Conservation (phyloP, 2,888 invertebrate genomes). For the Eristalis intricaria region DNA sequence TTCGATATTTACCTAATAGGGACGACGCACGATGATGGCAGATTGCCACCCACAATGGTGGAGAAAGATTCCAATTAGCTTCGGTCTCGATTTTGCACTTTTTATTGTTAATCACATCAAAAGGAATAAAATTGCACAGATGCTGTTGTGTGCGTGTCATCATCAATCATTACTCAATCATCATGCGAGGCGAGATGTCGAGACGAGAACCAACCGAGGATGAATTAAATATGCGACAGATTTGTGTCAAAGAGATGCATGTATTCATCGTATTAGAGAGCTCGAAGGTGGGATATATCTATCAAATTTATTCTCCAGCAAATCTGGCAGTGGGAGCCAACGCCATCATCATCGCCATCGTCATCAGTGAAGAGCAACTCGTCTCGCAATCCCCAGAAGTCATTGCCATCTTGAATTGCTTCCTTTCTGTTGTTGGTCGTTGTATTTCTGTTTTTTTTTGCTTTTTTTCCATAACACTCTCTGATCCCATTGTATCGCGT, state of each 20-base stretch:
- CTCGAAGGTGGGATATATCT: slow-evolving; percentile 1
- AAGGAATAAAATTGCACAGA: background rate
- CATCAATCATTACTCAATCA: slow-evolving; percentile 50
- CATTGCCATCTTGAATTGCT: slow-evolving; percentile 64
- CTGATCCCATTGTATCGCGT: slow-evolving; percentile 59
- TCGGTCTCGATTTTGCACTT: background rate
- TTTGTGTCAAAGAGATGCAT: slow-evolving; percentile 43
- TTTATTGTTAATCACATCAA: slow-evolving; percentile 2
- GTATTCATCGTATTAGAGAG: background rate
- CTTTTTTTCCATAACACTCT: slow-evolving; percentile 31
- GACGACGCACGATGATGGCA: slow-evolving; percentile 4
- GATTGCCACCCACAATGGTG: background rate
- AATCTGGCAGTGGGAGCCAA: background rate
- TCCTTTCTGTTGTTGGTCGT: slow-evolving; percentile 16
- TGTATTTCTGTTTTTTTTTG: background rate
- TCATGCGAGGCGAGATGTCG: slow-evolving; percentile 1
- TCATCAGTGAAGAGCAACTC: background rate
- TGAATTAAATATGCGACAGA: slow-evolving; percentile 39
- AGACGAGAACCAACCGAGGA: background rate
- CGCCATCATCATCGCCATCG: background rate
- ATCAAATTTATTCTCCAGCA: background rate
- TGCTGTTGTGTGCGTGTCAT: background rate
- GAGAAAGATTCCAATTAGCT: slow-evolving; percentile 44
- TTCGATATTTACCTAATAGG: slow-evolving; percentile 65
- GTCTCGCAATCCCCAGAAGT: slow-evolving; percentile 57